These are phyloP conservation scores for Agrochola macilenta DNA, from an alignment of 2,888 invertebrate genomes.

Conservation along the genomic window DNA sequence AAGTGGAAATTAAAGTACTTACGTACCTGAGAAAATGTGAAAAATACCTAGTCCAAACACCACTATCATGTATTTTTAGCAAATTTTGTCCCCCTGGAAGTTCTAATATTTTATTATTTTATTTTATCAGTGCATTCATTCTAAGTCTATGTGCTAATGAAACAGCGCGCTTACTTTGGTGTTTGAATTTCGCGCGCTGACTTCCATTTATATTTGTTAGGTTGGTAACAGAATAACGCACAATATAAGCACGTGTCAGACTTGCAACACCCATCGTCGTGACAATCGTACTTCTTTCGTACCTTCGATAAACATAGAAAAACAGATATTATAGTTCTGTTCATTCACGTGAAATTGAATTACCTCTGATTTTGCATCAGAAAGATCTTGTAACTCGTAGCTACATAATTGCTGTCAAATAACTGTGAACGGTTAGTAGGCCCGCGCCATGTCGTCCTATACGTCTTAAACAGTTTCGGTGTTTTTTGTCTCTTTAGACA, in stretches of 20 bases:
- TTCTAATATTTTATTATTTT: not conserved
- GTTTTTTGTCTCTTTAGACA: no score
- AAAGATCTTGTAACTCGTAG: no score
- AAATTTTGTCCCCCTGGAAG: not conserved
- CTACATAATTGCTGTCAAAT: no score
- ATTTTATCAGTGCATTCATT: not conserved
- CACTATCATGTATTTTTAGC: not conserved
- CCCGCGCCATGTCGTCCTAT: no score
- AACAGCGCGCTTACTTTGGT: not conserved
- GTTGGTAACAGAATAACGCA: constrained; percentile 10
- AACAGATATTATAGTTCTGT: no score
- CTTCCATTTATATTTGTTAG: not conserved
- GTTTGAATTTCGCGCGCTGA: constrained; percentile 32
- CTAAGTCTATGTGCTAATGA: no score
- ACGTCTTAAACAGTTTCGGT: no score
- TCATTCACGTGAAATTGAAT: no score
- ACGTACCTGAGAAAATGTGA: not conserved
- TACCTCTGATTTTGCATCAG: no score
- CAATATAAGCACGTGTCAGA: not conserved
- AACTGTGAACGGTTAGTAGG: no score
- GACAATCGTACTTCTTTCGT: not conserved
- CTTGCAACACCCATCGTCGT: not conserved
- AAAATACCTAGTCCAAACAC: not conserved
- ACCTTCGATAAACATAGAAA: not conserved
- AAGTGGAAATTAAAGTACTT: not conserved